Evolutionary conservation across 2,888 invertebrate genomes (phyloP), one percentile per base, ranked within the genome.

Genomic region (Crossocerus cetratus): DNA sequence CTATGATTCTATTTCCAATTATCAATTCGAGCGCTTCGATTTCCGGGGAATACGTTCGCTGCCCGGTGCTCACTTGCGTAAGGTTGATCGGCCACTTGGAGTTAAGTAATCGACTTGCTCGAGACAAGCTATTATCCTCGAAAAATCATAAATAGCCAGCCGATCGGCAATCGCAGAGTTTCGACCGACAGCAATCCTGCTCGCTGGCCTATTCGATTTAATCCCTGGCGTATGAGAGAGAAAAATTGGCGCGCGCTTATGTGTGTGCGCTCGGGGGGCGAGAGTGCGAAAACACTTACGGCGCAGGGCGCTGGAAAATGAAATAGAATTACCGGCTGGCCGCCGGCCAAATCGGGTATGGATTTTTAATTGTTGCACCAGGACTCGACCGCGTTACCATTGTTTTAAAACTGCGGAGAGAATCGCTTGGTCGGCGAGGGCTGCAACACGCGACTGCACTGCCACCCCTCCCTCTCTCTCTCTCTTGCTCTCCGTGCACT

Each of bases 281-380:
- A 11, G 49, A 4, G 45, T 8, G 16, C 53, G 60, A 61, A 75
- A 75, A 74, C 75, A 74, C 65, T 67, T 68, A 53, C 54, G 18
- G 18, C 32, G 53, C 49, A 54, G 54, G 16, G 56, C 65, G 70
- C n/a, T 54, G 16, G 62, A 32, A 76, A 63, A 72, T 70, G 69
- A 82, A 84, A 84, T 72, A 69, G 66, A 81, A 80, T 82, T 79
- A 72, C 72, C 57, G 8, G 22, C 59, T 84, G 82, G 82, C 75
- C 72, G 43, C 2, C 62, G 54, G 76, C 81, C 82, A 85, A 80
- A 79, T 81, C 71, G 76, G 72, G 80, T 81, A 83, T 82, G 75
- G 83, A 84, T 84, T 84, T 84, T 84, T 83, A 82, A 82, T 83
- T 82, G 82, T 74, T 79, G 68, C 72, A 63, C 49, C 45, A 45